phyloP scores from a whole-genome alignment of 2,888 invertebrate genomes.

The Pseudococcus jackbeardsleyi region DNA sequence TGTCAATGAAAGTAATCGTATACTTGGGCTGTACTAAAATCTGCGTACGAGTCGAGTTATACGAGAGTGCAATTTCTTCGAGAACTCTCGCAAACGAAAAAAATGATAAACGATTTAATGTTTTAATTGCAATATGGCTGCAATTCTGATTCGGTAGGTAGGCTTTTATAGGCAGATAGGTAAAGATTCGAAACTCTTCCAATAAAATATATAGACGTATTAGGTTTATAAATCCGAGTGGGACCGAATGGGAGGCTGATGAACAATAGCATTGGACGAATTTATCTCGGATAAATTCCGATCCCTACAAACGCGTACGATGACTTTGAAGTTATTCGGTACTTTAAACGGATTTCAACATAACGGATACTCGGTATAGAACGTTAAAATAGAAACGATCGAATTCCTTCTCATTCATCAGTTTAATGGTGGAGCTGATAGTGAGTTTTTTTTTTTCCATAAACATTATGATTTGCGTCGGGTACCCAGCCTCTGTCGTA shows the following conservation, averaged over 20 bases:
- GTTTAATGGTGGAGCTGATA: conserved; percentile 11
- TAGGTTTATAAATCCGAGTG: not conserved
- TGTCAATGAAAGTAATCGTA: conserved; percentile 10
- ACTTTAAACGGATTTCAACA: conserved; percentile 22
- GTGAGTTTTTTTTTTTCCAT: not conserved
- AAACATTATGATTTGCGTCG: conserved; percentile 23
- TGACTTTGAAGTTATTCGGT: conserved; percentile 50
- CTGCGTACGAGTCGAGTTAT: too few species aligned
- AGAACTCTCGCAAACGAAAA: not conserved
- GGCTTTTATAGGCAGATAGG: not conserved
- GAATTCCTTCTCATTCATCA: conserved; percentile 40
- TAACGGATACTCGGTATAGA: conserved; percentile 32
- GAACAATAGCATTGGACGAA: conserved; percentile 8
- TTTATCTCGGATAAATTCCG: not conserved
- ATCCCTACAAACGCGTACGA: conserved; percentile 21
- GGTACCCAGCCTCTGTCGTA: not conserved
- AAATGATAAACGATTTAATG: not conserved
- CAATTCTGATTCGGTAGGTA: not conserved
- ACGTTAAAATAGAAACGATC: conserved; percentile 8
- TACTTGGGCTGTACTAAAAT: not conserved
- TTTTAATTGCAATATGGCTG: not conserved
- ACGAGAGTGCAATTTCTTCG: too few species aligned
- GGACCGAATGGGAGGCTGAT: too few species aligned
- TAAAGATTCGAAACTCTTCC: not conserved
- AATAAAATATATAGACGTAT: not conserved